These are phyloP conservation scores for Drosophila ezoana DNA, from an alignment of 2,888 invertebrate genomes.

Conservation along the genomic window DNA sequence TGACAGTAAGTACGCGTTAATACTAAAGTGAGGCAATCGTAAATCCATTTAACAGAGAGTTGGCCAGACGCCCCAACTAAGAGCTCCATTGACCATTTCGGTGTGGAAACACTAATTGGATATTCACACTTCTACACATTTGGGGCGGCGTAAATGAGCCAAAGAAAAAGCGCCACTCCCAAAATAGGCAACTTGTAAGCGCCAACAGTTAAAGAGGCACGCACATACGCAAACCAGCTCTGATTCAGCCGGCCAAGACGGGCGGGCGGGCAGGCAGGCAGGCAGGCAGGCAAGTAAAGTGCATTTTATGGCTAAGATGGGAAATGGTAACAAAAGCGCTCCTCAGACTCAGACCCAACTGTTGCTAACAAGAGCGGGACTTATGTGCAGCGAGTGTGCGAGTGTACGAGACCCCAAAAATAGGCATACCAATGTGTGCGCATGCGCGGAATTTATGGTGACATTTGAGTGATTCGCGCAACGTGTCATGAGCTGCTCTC, in stretches of 20 bases:
- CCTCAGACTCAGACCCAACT: slow-evolving; percentile 8
- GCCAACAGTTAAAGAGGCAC: slow-evolving; percentile 62
- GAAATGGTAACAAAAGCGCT: slow-evolving; percentile 68
- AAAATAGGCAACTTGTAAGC: slow-evolving; percentile 80
- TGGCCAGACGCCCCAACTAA: slow-evolving; percentile 1
- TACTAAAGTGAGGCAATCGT: slow-evolving; percentile 5
- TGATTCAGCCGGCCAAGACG: slow-evolving; percentile 9
- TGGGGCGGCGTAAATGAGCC: slow-evolving; percentile 75
- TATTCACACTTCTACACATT: slow-evolving; percentile 77
- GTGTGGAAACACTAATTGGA: slow-evolving; percentile 69
- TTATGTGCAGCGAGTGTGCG: slow-evolving; percentile 9
- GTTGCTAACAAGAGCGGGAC: slow-evolving; percentile 52
- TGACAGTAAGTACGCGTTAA: slow-evolving; percentile 14
- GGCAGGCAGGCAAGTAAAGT: slow-evolving; percentile 8
- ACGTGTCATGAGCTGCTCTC: slow-evolving; percentile 68
- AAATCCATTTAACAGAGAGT: slow-evolving; percentile 17
- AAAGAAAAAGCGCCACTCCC: slow-evolving; percentile 75
- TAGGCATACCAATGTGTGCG: slow-evolving; percentile 81
- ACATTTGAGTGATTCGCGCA: slow-evolving; percentile 81
- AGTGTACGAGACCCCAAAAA: slow-evolving; percentile 60
- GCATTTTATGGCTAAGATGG: slow-evolving; percentile 56
- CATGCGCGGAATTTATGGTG: slow-evolving; percentile 82
- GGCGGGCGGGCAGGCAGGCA: neutral
- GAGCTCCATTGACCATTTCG: slow-evolving; percentile 50
- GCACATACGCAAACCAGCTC: slow-evolving; percentile 40